Evolutionary conservation across 2,888 invertebrate species (phyloP), one percentile per base, ranked within the genome.

Genomic region (Craniophora ligustri): DNA sequence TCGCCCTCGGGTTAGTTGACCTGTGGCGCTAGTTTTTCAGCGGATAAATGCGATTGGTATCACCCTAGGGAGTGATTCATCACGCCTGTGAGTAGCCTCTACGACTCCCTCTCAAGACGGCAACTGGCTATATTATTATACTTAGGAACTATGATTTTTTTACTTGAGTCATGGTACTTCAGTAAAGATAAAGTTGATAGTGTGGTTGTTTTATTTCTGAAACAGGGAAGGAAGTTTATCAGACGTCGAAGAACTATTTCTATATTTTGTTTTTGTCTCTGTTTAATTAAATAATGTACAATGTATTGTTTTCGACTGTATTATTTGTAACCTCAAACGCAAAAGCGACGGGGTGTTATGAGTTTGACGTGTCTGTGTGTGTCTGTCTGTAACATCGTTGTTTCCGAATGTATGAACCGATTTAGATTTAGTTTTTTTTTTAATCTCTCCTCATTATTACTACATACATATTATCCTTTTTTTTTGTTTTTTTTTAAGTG

Each of bases 1-100:
- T 56, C 41, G 41, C 57, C 59, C 42, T 40, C 31, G 50, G 53
- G 66, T 66, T 59, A 66, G 65, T 56, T 73, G 72, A 72, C 72
- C 72, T 66, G 63, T 66, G 53, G 59, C 46, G 53, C 32, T 56
- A 53, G 55, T 68, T 75, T 66, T 72, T 66, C 56, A 51, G 55
- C 47, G 40, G 58, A 65, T 75, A 72, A 68, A 63, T 63, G 57
- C 61, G 68, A 57, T 39, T 59, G 26, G 60, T 14, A 72, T 53
- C 57, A 36, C 72, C 61, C 75, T 19, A 19, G 75, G 56, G 72
- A 57, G 75, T 51, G 55, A 73, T 87, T 79, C 79, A 80, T 87
- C 86, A 83, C 79, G 44, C 40, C 36, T 34, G 51, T 72, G 66
- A 56, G 66, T 68, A 75, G 70, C 62, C 55, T 55, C 60, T 40